phyloP scores from a whole-genome alignment of 2,113 vertebrate genomes.

The Rana temporaria region DNA sequence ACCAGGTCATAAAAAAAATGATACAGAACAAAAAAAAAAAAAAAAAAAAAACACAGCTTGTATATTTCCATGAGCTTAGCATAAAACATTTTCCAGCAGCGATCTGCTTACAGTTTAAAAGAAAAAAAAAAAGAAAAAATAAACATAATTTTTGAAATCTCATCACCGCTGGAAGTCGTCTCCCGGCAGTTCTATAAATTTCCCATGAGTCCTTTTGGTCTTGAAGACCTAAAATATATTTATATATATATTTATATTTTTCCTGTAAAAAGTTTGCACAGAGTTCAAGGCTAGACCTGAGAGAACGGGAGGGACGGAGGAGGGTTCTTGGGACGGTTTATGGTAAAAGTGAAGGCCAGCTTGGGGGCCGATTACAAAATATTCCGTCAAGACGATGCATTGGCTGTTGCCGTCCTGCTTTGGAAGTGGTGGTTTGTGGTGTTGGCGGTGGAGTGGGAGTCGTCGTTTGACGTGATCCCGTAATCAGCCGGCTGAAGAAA shows the following conservation, averaged over 20 bases:
- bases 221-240: constrained; percentile 46
- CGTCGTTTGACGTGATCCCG: constrained; percentile 40
- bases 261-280: constrained; percentile 51
- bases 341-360: not conserved
- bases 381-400: constrained; percentile 55
- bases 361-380: not conserved
- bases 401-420: constrained; percentile 10
- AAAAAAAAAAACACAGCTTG: constrained; percentile 32
- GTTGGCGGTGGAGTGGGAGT: constrained; percentile 29
- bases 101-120: not conserved
- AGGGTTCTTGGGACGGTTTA: constrained; percentile 19
- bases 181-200: constrained; percentile 14
- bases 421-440: constrained; percentile 27
- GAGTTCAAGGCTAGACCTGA: constrained; percentile 53
- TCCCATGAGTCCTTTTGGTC: constrained; percentile 35
- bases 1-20: constrained; percentile 39
- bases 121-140: not conserved
- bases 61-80: constrained; percentile 49
- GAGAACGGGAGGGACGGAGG: constrained; percentile 37
- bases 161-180: not conserved
- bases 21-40: constrained; percentile 37
- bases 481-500: constrained; percentile 56
- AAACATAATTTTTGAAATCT: constrained; percentile 2
- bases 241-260: constrained; percentile 35
- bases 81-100: constrained; percentile 31